Base-by-base conservation (phyloP, 92 coral and sea anemone species). In the Zoanthus sociatus region DNA sequence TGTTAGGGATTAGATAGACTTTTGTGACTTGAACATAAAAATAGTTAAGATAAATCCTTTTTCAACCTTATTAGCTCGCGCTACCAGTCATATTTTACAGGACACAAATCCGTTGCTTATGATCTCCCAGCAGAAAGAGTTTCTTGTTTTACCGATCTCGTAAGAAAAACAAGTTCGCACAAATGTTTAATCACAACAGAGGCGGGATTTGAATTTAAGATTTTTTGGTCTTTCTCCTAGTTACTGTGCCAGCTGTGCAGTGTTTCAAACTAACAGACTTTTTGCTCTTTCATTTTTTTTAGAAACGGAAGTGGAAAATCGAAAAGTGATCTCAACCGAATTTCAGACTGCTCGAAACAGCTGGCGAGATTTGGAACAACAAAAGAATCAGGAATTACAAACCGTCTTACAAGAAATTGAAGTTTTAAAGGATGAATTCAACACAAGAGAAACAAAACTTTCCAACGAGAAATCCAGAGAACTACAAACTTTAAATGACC, bases 301-400 rank as follows among this genome's bases (percentile, higher is more conserved):
- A 91, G 94, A 91, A 75, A 84, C 76, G 42, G 94, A 92, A 64
- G 66, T 92, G 30, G 83, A 92, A 71, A 70, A 51, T 18, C 81
- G 88, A 21, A 82, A 88, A 51, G 51, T 54, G 10, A 18, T 92
- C 18, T 16, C 47, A 17, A 60, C 12, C 4, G 82, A 83, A 7
- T 67, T 84, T 67, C 77, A 88, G 13, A 78, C 89, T 60, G 91
- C 92, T 46, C 78, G 76, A 18, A 77, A 33, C 26, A 60, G 84
- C 3, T 78, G 92, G 84, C 71, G 74, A 26, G 42, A 81, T n/a
- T 13, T 64, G 76, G 63, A 88, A 55, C 78, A 78, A 16, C 48
- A 54, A 37, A 68, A 56, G 56, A 67, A 78, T 48, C 48, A 18
- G 9, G 76, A 66, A 69, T 60, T 58, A 6, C 70, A 87, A 17